Percentiles rank a stretch among this genome's conserved stretches.
Evolutionary conservation across 2,113 vertebrate species (phyloP).

Genomic region (Psophia crepitans): DNA sequence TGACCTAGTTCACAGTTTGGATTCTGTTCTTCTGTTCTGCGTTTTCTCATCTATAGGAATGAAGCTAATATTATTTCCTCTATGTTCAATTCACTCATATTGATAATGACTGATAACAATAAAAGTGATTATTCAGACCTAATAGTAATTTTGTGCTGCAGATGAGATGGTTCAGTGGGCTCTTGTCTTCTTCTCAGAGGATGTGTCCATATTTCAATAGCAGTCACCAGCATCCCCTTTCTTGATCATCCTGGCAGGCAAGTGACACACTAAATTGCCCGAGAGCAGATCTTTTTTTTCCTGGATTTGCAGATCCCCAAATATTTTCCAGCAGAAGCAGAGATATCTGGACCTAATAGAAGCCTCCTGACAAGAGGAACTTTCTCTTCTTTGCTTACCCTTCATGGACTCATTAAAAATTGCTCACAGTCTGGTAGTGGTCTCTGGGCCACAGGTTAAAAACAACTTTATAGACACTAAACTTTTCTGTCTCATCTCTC

Average conservation of each 20-base stretch:
- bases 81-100: background rate
- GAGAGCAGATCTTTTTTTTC: background rate
- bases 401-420: background rate
- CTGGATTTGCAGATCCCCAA: background rate
- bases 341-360: background rate
- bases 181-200: background rate
- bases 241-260: background rate
- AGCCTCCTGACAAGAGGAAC: background rate
- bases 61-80: background rate
- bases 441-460: background rate
- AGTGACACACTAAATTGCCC: background rate
- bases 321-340: background rate
- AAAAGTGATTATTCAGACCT: background rate
- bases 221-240: background rate
- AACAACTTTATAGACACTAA: background rate
- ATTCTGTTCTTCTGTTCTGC: background rate
- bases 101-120: background rate
- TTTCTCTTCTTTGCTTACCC: background rate
- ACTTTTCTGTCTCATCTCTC: background rate
- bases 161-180: background rate
- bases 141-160: background rate
- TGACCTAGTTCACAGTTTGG: background rate
- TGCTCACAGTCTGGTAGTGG: background rate
- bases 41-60: background rate
- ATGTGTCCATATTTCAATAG: background rate